Percentiles rank a stretch among this genome's conserved stretches.
Evolutionary conservation across 2,113 vertebrate species (phyloP).

Genomic region (Rhea pennata): DNA sequence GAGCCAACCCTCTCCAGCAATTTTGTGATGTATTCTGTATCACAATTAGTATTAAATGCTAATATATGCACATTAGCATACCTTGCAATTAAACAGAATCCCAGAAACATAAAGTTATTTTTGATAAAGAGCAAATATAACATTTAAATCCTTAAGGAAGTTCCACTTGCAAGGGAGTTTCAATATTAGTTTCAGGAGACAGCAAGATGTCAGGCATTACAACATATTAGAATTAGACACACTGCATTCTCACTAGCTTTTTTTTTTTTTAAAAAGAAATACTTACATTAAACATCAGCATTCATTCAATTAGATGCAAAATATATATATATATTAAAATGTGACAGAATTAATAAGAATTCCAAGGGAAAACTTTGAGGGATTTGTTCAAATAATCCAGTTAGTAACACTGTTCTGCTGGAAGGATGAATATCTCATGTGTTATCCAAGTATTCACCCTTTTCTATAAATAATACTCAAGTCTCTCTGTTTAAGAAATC

Average conservation of each 20-base stretch:
- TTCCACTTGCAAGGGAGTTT: not conserved
- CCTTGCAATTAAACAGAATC: not conserved
- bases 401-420: not conserved
- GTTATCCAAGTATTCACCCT: not conserved
- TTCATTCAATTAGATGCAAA: fast-evolving
- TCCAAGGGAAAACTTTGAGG: not conserved
- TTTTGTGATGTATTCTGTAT: not conserved
- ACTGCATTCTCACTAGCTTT: not conserved
- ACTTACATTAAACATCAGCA: not conserved
- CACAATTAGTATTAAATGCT: too few relatives aligned
- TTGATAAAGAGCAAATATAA: not conserved
- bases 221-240: not conserved
- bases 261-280: not conserved
- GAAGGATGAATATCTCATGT: not conserved
- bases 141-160: not conserved
- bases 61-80: not conserved
- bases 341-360: not conserved
- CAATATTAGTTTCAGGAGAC: not conserved
- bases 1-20: not conserved
- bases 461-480: not conserved
- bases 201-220: not conserved
- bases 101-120: not conserved
- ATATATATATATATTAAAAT: not conserved
- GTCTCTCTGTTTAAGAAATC: not conserved
- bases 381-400: not conserved